A percentile compares a stretch with the other conserved stretches of the same genome.
Conservation (phyloP, 1,140 invertebrate genomes). For the Apis cerana region DNA sequence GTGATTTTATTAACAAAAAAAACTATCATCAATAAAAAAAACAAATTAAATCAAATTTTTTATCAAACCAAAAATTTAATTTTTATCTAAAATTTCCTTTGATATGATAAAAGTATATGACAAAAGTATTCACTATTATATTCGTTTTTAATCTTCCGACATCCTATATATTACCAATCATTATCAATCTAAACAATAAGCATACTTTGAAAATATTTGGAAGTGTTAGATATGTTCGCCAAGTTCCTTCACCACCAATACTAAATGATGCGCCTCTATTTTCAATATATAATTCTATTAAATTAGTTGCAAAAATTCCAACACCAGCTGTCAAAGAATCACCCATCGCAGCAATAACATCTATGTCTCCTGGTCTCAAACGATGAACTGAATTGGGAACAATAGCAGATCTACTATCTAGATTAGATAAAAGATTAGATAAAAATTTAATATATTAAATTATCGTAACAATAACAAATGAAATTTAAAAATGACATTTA, state of each 20-base stretch:
- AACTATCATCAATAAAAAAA: too few relatives aligned
- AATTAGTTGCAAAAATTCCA: slow-evolving; percentile 80
- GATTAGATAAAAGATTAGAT: background rate
- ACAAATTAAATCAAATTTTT: too few relatives aligned
- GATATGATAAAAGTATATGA: too few relatives aligned
- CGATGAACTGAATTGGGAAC: slow-evolving; percentile 82
- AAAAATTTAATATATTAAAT: too few relatives aligned
- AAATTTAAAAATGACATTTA: background rate
- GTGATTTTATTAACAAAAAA: too few relatives aligned
- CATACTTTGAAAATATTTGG: slow-evolving; percentile 75
- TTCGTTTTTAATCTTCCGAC: too few relatives aligned
- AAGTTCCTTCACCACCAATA: slow-evolving; percentile 83
- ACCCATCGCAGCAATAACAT: slow-evolving; percentile 86
- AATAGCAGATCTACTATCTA: slow-evolving; percentile 67
- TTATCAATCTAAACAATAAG: background rate
- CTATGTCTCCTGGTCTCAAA: slow-evolving; percentile 85
- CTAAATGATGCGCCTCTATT: slow-evolving; percentile 80
- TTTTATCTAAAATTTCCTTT: too few relatives aligned
- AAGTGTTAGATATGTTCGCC: slow-evolving; percentile 82
- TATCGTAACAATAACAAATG: too few relatives aligned
- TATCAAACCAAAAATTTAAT: too few relatives aligned
- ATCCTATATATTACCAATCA: too few relatives aligned
- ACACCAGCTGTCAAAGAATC: slow-evolving; percentile 87
- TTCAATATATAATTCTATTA: slow-evolving; percentile 78
- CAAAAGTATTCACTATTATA: too few relatives aligned